Percentiles rank a stretch among this genome's conserved stretches.
These are phyloP conservation scores for Penaeus vannamei DNA, from an alignment of 1,140 invertebrate genomes.

Conservation along the genomic window DNA sequence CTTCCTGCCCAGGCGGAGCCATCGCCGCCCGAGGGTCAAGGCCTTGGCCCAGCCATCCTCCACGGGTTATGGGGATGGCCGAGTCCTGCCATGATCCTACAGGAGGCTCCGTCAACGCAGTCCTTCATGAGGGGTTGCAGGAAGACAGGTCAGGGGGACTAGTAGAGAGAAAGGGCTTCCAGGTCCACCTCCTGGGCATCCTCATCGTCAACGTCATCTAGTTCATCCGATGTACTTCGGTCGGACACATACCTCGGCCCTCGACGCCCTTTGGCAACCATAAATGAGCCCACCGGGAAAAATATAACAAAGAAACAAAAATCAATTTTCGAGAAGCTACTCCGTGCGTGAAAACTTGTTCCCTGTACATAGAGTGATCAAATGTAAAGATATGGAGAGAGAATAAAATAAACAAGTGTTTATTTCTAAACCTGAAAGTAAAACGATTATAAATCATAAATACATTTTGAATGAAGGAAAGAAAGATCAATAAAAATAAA, in stretches of 20 bases:
- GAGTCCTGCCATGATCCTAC: constrained; percentile 9
- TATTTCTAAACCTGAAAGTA: too few relatives aligned
- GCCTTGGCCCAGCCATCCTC: constrained; percentile 13
- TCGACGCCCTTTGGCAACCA: neutral
- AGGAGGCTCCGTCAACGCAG: constrained; percentile 29
- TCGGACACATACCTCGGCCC: constrained; percentile 24
- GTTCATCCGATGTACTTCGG: constrained; percentile 47
- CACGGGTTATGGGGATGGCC: neutral
- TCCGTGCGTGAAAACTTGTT: too few relatives aligned
- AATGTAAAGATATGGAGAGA: too few relatives aligned
- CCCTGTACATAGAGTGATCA: too few relatives aligned
- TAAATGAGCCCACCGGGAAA: too few relatives aligned
- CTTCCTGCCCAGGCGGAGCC: constrained; percentile 38
- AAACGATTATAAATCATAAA: too few relatives aligned
- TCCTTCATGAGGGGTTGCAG: constrained; percentile 34
- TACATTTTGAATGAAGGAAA: too few relatives aligned
- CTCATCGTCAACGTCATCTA: constrained; percentile 25
- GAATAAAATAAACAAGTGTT: too few relatives aligned
- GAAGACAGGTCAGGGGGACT: constrained; percentile 19
- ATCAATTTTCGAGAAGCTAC: too few relatives aligned
- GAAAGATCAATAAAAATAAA: too few relatives aligned
- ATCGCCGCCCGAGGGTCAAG: constrained; percentile 26
- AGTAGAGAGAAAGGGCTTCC: constrained; percentile 54
- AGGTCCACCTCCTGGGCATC: constrained; percentile 55
- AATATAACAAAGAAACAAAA: too few relatives aligned